phyloP scores from a whole-genome alignment of 2,888 invertebrate species.

The Syrphus vitripennis region DNA sequence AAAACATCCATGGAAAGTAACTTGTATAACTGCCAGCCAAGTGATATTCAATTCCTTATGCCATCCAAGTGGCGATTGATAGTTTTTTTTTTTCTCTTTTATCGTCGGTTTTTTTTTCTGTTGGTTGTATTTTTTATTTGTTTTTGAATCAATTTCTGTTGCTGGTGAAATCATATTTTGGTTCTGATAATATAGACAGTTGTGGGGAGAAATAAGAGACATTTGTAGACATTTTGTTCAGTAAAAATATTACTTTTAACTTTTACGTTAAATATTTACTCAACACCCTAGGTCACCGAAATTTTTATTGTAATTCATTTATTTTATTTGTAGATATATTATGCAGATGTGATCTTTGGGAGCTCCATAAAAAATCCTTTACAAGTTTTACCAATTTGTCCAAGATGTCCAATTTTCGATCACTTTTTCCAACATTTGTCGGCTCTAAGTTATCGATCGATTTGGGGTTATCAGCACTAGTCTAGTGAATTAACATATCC shows the following conservation, averaged over 20 bases:
- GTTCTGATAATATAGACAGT: background rate
- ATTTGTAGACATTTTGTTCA: background rate
- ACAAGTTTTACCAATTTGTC: no score
- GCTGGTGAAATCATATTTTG: background rate
- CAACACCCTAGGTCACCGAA: no score
- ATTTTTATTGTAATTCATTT: no score
- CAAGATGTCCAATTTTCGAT: no score
- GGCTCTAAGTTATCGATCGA: no score
- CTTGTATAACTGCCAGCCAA: conserved; percentile 62
- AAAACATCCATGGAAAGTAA: conserved; percentile 46
- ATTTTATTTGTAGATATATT: no score
- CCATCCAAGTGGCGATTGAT: conserved; percentile 67
- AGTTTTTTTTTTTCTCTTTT: conserved; percentile 38
- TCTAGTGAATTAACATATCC: no score
- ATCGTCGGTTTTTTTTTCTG: conserved; percentile 8
- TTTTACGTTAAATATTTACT: background rate
- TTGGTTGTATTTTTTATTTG: background rate
- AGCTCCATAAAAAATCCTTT: no score
- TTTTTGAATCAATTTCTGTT: conserved; percentile 38
- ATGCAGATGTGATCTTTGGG: no score
- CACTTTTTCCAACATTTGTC: no score
- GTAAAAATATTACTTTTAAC: background rate
- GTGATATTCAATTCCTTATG: conserved; percentile 59
- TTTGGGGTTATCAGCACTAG: no score
- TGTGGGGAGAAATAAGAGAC: background rate